These are phyloP conservation scores for Ctenopoma kingsleyae DNA, from an alignment of 2,797 vertebrate genomes.

Conservation along the genomic window DNA sequence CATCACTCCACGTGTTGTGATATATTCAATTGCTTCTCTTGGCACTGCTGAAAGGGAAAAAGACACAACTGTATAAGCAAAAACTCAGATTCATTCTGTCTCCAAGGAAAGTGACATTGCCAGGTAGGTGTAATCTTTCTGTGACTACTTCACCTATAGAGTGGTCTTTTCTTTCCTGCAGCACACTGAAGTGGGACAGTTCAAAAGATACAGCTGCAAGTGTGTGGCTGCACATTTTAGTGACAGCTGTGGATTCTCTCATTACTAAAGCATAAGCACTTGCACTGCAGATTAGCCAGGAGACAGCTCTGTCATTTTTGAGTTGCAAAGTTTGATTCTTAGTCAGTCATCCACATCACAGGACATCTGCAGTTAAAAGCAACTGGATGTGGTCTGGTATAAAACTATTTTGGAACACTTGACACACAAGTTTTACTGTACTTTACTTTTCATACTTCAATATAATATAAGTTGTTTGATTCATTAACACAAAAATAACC, in stretches of 20 bases:
- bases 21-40: slow-evolving; percentile 71
- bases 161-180: slow-evolving; percentile 19
- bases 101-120: slow-evolving; percentile 51
- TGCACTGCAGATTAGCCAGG: not conserved
- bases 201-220: slow-evolving; percentile 12
- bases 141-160: slow-evolving; percentile 35
- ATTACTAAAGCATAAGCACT: slow-evolving; percentile 19
- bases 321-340: slow-evolving; percentile 19
- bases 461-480: too few relatives aligned
- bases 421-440: not conserved
- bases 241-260: slow-evolving; percentile 42
- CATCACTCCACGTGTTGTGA: slow-evolving; percentile 68
- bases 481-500: too few relatives aligned
- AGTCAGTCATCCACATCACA: not conserved
- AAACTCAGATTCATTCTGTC: slow-evolving; percentile 61
- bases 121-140: slow-evolving; percentile 52
- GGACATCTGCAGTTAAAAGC: not conserved
- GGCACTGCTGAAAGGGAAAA: slow-evolving; percentile 36
- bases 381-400: not conserved
- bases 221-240: slow-evolving; percentile 27
- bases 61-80: slow-evolving; percentile 57
- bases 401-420: not conserved
- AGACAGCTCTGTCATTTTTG: not conserved
- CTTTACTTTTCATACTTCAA: not conserved
- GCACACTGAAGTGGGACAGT: slow-evolving; percentile 36